Evolutionary conservation across 2,113 vertebrate species (phyloP), one percentile per base, ranked within the genome.

Genomic region (Corythoichthys haematopterus): DNA sequence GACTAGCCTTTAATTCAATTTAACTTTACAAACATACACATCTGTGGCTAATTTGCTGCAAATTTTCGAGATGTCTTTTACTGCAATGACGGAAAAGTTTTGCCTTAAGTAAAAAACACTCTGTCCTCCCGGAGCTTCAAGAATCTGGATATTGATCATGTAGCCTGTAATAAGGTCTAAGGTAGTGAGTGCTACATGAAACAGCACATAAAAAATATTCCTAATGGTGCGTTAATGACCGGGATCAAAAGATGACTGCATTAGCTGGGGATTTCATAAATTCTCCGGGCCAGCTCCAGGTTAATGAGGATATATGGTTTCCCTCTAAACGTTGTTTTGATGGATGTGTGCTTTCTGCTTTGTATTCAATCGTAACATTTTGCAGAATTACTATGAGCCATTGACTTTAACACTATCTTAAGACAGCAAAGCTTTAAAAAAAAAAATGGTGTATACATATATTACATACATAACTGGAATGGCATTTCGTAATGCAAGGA

Each of bases 21-120:
- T 89, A 88, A 87, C 87, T 88, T 84, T 86, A 83, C 87, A 89
- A 90, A 91, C 88, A 91, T 80, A 84, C 85, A 89, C 90, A 91
- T 90, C 88, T 91, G 89, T 72, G 73, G 80, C 85, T 89, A 75
- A 87, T 90, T 91, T 89, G 66, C 76, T 84, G 76, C 84, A 88
- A 82, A 82, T 85, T 89, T 90, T 82, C 66, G 60, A 83, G 85
- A 87, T 88, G 86, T 91, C 82, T 90, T 87, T 91, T 86, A 85
- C 82, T 81, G 76, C 76, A 81, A 79, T 81, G 81, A 83, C 83
- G 71, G 68, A 80, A 80, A 86, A 70, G 81, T 89, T 88, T 82
- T 80, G 84, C 80, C 85, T 85, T 77, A 81, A 84, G 79, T 75
- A 73, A 83, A 86, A 82, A 85, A 78, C 71, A 80, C 76, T 83